Conservation (phyloP, 2,888 invertebrate genomes). For the Drosophila anomalata region DNA sequence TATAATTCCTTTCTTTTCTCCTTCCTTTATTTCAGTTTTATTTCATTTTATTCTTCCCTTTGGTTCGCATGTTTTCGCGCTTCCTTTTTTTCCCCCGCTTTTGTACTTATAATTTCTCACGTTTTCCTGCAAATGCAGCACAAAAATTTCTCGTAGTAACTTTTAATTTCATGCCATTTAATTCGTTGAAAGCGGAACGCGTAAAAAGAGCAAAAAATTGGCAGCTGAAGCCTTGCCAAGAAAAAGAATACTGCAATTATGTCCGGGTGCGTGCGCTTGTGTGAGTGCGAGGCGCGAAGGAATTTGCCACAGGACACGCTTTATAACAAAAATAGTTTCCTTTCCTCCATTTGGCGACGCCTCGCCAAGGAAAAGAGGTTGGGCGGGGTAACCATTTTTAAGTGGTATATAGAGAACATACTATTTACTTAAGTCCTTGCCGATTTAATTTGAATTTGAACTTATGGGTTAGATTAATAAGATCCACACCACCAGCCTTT, state of each 20-base stretch:
- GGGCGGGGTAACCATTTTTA: slow-evolving; percentile 24
- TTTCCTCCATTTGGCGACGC: slow-evolving; percentile 45
- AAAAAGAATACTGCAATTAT: slow-evolving; percentile 42
- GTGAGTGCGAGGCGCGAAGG: slow-evolving; percentile 46
- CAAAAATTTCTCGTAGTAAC: slow-evolving; percentile 77
- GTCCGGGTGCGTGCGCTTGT: slow-evolving; percentile 34
- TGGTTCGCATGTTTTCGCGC: slow-evolving; percentile 38
- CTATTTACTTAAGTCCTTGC: background rate
- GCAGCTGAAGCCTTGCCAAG: slow-evolving; percentile 60
- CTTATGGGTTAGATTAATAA: no score
- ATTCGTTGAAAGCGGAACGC: slow-evolving; percentile 78
- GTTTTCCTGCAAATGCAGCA: slow-evolving; percentile 80
- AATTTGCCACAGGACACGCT: slow-evolving; percentile 77
- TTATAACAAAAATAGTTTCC: slow-evolving; percentile 72
- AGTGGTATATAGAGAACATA: background rate
- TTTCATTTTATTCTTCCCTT: slow-evolving; percentile 46
- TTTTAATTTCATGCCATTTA: slow-evolving; percentile 81
- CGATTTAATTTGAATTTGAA: background rate
- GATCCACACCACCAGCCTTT: no score
- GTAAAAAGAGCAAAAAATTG: slow-evolving; percentile 39
- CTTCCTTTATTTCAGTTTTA: slow-evolving; percentile 9
- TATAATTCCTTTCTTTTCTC: slow-evolving; percentile 47
- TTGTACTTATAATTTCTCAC: slow-evolving; percentile 78
- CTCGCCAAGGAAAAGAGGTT: slow-evolving; percentile 8
- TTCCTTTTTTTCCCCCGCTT: slow-evolving; percentile 42